Base-by-base conservation (phyloP, 2,888 invertebrate genomes). In the Beris chalybata region DNA sequence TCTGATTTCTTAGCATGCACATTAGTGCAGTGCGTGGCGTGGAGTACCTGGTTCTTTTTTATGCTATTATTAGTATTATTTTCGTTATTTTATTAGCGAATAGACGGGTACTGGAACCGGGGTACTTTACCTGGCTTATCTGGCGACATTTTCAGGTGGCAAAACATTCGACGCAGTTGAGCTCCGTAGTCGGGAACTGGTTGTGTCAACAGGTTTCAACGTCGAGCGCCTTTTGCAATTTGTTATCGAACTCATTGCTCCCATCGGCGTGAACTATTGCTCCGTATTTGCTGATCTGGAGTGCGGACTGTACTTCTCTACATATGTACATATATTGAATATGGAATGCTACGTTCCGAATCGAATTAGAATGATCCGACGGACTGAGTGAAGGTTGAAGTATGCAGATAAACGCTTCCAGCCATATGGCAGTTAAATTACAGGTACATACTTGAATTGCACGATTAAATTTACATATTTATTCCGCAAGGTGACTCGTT, bases 191-290 rank as follows among this genome's bases (percentile, higher is more conserved):
- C 38, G 13, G 38, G 52, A 61, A 50, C 64, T 67, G 57, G 67
- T 64, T 64, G 29, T 53, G 57, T 55, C 58, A 57, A 67, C 67
- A 57, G 64, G 53, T 67, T 64, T 64, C 22, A 12, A 38, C 38
- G 22, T 32, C 22, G 22, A 38, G 38, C 52, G 63, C 63, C 45
- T 47, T 67, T 45, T 57, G 67, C 45, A 64, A 64, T 67, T 66
- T 67, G 57, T 64, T 57, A 64, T 47, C 64, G 45, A 64, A 67
- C 29, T 56, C 64, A 67, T 67, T 67, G 67, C 64, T 53, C 32
- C 30, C 38, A 45, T 48, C 64, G 31, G 45, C 15, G 67, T 67
- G 67, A 64, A 67, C 64, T 67, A 67, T 64, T 64, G 67, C 67
- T 56, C 32, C 29, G 38, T 9, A 38, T 38, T 38, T 38, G 5